Evolutionary conservation across 2,888 invertebrate species (phyloP).

Genomic region (Nebria salina): DNA sequence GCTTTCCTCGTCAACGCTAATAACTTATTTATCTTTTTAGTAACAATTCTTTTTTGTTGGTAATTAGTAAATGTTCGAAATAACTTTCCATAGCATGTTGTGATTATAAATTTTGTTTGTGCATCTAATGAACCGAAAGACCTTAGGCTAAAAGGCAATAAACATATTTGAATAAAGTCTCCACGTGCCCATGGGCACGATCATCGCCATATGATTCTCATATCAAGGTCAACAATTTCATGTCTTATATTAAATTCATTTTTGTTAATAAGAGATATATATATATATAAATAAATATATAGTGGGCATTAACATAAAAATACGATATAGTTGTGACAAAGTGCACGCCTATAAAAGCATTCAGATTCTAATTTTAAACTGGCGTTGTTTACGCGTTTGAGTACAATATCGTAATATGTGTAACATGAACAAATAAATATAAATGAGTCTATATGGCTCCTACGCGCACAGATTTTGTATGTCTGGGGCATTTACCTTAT

Average conservation of each 20-base stretch:
- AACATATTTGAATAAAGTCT: slow-evolving; percentile 15
- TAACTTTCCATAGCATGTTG: neutral
- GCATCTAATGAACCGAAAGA: neutral
- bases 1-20: neutral
- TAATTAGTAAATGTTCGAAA: neutral
- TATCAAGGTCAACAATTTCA: slow-evolving; percentile 35
- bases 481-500: slow-evolving; percentile 40
- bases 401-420: slow-evolving; percentile 27
- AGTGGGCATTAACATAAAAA: slow-evolving; percentile 29
- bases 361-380: slow-evolving; percentile 43
- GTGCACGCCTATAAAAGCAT: slow-evolving; percentile 27
- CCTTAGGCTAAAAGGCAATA: slow-evolving; percentile 5
- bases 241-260: slow-evolving; percentile 19
- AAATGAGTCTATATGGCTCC: neutral
- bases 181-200: slow-evolving; percentile 13
- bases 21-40: neutral
- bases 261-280: slow-evolving; percentile 15
- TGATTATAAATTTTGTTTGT: neutral
- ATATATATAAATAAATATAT: slow-evolving; percentile 29
- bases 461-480: slow-evolving; percentile 15
- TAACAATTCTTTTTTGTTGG: neutral
- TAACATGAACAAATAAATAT: slow-evolving; percentile 23
- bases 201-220: neutral
- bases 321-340: slow-evolving; percentile 41
- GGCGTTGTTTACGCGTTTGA: slow-evolving; percentile 30